These are phyloP conservation scores for Macrocentrus cingulum DNA, from an alignment of 1,140 invertebrate species.

Conservation along the genomic window DNA sequence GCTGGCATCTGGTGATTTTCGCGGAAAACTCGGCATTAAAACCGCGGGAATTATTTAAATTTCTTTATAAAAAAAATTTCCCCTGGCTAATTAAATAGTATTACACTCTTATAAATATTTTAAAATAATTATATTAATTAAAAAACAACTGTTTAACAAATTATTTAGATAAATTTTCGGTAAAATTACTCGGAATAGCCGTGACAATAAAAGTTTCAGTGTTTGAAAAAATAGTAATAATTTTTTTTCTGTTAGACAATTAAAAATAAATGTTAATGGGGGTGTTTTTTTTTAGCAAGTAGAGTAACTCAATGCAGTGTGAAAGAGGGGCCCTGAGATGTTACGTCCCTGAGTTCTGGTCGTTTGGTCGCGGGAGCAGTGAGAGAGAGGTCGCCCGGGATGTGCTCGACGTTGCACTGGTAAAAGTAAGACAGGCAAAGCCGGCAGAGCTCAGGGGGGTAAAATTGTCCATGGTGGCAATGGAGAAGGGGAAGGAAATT, in stretches of 20 bases:
- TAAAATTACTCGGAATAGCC: too few species aligned
- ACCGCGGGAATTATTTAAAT: slow-evolving; percentile 5
- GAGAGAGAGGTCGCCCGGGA: slow-evolving; percentile 13
- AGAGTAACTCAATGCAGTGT: background rate
- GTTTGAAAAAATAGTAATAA: too few species aligned
- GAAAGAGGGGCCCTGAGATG: background rate
- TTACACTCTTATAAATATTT: too few species aligned
- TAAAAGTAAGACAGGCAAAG: slow-evolving; percentile 14
- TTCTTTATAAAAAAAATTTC: background rate
- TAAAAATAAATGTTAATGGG: too few species aligned
- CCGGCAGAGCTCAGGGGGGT: slow-evolving; percentile 14
- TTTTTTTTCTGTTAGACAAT: too few species aligned
- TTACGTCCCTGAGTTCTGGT: slow-evolving; percentile 26
- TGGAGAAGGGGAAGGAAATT: too few species aligned
- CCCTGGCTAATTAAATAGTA: background rate
- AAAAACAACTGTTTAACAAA: background rate
- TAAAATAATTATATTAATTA: background rate
- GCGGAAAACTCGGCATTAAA: background rate
- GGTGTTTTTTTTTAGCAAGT: too few species aligned
- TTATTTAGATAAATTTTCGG: too few species aligned
- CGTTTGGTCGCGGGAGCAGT: slow-evolving; percentile 3
- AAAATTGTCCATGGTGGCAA: slow-evolving; percentile 2
- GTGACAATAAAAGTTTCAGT: too few species aligned
- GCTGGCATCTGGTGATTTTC: slow-evolving; percentile 29
- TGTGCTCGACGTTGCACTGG: slow-evolving; percentile 6